Percentiles rank a stretch among this genome's conserved stretches.
Evolutionary conservation across 1,140 invertebrate species (phyloP).

Genomic region (Parapsyche elsis): DNA sequence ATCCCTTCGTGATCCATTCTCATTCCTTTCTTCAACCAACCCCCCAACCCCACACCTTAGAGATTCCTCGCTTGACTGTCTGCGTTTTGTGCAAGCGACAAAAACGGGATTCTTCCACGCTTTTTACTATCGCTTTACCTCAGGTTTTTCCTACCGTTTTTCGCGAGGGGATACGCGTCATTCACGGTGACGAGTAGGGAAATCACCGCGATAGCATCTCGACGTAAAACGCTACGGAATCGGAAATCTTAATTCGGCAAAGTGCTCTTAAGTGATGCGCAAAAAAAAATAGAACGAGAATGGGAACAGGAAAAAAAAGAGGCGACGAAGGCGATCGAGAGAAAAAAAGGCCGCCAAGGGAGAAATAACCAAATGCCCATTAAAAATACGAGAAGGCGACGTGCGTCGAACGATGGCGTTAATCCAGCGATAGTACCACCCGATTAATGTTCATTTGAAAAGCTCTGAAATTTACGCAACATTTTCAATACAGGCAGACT

Average conservation of each 20-base stretch:
- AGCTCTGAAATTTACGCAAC: too few relatives aligned
- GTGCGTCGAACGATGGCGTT: neutral
- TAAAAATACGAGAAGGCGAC: slow-evolving; percentile 3
- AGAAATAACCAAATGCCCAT: neutral
- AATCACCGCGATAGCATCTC: slow-evolving; percentile 25
- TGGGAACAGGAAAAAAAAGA: neutral
- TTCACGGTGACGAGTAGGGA: slow-evolving; percentile 10
- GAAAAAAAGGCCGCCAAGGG: neutral
- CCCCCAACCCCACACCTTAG: neutral
- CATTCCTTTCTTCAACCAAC: neutral
- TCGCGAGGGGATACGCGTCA: slow-evolving; percentile 1
- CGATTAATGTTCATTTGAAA: too few relatives aligned
- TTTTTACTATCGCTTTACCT: neutral
- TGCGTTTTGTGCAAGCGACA: slow-evolving; percentile 22
- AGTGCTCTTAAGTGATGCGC: slow-evolving; percentile 43
- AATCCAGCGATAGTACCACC: neutral
- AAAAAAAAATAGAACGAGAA: neutral
- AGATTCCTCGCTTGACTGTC: neutral
- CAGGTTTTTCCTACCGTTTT: neutral
- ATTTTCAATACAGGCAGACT: too few relatives aligned
- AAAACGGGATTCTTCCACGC: slow-evolving; percentile 10
- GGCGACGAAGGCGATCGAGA: neutral
- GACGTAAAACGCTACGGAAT: neutral
- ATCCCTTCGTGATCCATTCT: slow-evolving; percentile 36
- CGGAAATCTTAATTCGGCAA: slow-evolving; percentile 43